A percentile compares a stretch with the other conserved stretches of the same genome.
Conservation (phyloP, 2,113 vertebrate species). For the Phaethornis superciliosus region DNA sequence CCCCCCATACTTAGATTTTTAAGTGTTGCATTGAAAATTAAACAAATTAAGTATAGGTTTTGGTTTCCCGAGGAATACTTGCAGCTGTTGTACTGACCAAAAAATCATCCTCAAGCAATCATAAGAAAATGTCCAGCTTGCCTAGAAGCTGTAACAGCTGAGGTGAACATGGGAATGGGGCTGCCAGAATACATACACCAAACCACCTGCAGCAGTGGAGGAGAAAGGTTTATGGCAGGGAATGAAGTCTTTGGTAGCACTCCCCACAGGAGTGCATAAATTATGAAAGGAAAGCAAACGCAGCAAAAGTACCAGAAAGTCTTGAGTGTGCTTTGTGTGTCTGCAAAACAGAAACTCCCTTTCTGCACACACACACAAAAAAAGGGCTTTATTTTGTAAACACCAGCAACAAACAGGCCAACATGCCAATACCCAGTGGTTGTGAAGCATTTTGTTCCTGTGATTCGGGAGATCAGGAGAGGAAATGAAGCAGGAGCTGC, state of each 20-base stretch:
- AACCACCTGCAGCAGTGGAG: not conserved
- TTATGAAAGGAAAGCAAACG: not conserved
- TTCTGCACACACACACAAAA: too few relatives aligned
- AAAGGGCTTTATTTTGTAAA: not conserved
- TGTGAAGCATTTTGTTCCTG: rapidly evolving
- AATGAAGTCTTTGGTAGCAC: not conserved
- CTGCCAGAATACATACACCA: not conserved
- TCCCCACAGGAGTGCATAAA: not conserved
- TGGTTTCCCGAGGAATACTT: not conserved
- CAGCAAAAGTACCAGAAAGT: not conserved
- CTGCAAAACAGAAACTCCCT: not conserved
- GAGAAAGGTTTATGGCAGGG: not conserved
- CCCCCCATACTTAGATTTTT: not conserved
- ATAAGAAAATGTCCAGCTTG: not conserved
- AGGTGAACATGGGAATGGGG: not conserved
- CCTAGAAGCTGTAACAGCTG: not conserved
- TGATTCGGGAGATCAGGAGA: not conserved
- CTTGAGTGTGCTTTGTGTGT: not conserved
- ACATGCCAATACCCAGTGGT: rapidly evolving
- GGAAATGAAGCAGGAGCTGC: not conserved
- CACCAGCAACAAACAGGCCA: too few relatives aligned
- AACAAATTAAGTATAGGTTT: not conserved
- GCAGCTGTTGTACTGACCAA: not conserved
- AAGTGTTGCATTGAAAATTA: not conserved
- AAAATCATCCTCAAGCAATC: not conserved